Evolutionary conservation across 1,140 invertebrate genomes (phyloP).

Genomic region (Gryon sp.): DNA sequence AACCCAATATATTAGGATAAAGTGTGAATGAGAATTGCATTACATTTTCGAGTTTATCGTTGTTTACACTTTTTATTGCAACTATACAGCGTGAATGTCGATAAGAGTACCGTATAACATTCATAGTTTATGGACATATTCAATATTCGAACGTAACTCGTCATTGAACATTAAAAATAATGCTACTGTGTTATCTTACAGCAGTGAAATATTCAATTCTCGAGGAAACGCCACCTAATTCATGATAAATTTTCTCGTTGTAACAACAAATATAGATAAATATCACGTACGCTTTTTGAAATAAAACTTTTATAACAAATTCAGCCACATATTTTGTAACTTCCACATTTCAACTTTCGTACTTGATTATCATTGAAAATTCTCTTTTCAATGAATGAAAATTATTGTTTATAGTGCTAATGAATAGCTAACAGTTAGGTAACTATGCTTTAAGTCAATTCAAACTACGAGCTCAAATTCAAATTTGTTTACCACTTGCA

Average conservation of each 20-base stretch:
- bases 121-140: slow-evolving; percentile 23
- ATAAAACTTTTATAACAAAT: no score
- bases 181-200: no score
- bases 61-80: slow-evolving; percentile 33
- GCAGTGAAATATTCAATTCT: no score
- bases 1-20: slow-evolving; percentile 17
- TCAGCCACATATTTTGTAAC: no score
- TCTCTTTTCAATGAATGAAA: no score
- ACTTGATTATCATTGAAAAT: no score
- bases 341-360: no score
- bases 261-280: no score
- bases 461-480: not conserved
- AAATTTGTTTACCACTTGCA: not conserved
- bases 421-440: not conserved
- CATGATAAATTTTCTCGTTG: no score
- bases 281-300: no score
- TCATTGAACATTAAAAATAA: slow-evolving; percentile 1
- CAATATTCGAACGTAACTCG: slow-evolving; percentile 18
- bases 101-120: slow-evolving; percentile 25
- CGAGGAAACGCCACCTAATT: no score
- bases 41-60: slow-evolving; percentile 21
- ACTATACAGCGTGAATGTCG: slow-evolving; percentile 11
- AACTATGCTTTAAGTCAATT: no score
- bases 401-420: not conserved
- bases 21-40: slow-evolving; percentile 11